Base-by-base conservation (phyloP, 2,888 invertebrate species). In the Conus canariensis region DNA sequence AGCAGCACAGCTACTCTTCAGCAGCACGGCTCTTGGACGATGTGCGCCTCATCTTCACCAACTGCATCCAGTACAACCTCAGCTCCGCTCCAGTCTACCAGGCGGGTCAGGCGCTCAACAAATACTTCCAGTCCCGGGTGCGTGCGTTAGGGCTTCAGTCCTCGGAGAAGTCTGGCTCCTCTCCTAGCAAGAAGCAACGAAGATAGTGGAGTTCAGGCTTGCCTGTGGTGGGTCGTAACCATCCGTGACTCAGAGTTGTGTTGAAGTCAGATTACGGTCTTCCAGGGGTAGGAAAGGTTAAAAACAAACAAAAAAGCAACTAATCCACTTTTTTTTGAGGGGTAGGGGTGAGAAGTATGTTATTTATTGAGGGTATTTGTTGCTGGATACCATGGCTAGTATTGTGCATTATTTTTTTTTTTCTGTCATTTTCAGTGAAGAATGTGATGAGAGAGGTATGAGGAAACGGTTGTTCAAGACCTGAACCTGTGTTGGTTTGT, bases 11-110 rank as follows among this genome's bases (percentile, higher is more conserved):
- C 92, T 99, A 99, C 96, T 96, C 97, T 70, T 97, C 97, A 10
- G 98, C 98, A 95, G 97, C 97, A 82, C 97, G 98, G 94, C 97
- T 99, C 89, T 97, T 99, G 91, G 97, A 97, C 0, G 99, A 99
- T 96, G 97, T 98, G 30, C 97, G 98, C 90, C 97, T 98, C 91
- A 97, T 99, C 8, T 98, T 99, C 96, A 97, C 97, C 93, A 99
- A 99, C 97, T 99, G 99, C 96, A 98, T 98, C 96, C 97, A 97
- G 1, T 99, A 99, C 96, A 99, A 99, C 96, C 94, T 94, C 88
- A 92, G 95, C 22, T 94, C 94, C 45, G 94, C 95, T 2, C 94
- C 94, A 2, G 96, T 95, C 89, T 96, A 95, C 92, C 94, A 95
- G 90, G 94, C 95, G 19, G 96, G 95, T 10, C 91, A 94, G 64